Evolutionary conservation across 2,113 vertebrate species (phyloP).

Genomic region (Apeltes quadracus): DNA sequence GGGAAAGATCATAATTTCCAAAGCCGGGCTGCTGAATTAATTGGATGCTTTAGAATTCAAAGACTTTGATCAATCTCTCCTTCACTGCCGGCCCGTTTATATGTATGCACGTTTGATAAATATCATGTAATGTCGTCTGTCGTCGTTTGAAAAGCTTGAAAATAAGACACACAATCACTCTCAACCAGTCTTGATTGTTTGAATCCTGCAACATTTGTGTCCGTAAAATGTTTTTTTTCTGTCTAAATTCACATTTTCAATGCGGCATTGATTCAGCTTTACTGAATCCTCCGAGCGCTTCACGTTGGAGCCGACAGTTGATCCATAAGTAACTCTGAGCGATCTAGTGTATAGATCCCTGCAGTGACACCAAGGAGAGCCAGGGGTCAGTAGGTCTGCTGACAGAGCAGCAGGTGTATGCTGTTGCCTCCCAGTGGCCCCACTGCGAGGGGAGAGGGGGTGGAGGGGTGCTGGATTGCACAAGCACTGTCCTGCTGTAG

Average conservation of each 20-base stretch:
- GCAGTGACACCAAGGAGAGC: constrained; percentile 1
- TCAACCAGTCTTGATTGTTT: constrained; percentile 25
- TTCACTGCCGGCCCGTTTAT: constrained; percentile 47
- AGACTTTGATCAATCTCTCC: constrained; percentile 62
- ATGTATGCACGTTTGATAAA: constrained; percentile 53
- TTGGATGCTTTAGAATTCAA: constrained; percentile 57
- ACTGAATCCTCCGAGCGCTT: constrained; percentile 15
- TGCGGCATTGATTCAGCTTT: constrained; percentile 4
- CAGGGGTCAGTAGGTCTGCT: constrained; percentile 25
- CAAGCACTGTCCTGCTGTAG: not conserved
- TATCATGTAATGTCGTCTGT: constrained; percentile 31
- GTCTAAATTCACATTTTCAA: constrained; percentile 7
- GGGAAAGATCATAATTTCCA: constrained; percentile 52
- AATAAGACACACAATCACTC: constrained; percentile 27
- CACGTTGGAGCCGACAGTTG: not conserved
- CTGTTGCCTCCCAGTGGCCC: not conserved
- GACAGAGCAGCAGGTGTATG: constrained; percentile 16
- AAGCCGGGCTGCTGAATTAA: constrained; percentile 48
- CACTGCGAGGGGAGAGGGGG: not conserved
- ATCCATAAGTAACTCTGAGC: constrained; percentile 20
- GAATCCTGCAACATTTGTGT: constrained; percentile 15
- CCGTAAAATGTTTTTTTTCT: constrained; percentile 29
- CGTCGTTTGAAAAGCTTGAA: constrained; percentile 52
- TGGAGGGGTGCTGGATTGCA: not conserved
- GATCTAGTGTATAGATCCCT: not conserved